Base-by-base conservation (phyloP, 2,113 vertebrate genomes). In the Poeciliopsis retropinna region DNA sequence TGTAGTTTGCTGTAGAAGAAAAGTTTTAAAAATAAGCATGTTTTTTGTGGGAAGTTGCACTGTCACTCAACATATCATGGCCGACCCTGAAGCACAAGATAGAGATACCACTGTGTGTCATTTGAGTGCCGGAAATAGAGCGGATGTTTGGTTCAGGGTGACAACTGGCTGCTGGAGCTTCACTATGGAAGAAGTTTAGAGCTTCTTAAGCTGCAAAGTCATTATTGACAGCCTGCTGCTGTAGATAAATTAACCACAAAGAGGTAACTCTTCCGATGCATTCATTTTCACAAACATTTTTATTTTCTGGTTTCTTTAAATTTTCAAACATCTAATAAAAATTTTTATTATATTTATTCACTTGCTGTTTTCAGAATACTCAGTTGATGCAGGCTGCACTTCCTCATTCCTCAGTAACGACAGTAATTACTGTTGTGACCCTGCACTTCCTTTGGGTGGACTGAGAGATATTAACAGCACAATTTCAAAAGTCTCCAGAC, bases 361-460 rank as follows among this genome's bases (percentile, higher is more conserved):
- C 14, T 17, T 5, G 44, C 14, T 47, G 17, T 47, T 47, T 51
- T 54, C 9, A 60, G 61, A 63, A 67, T 30, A 14, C 22, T 15
- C 32, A 32, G 4, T 25, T 32, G 63, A 28, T 27, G 37, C 0
- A 0, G 27, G 25, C 29, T 32, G 1, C 39, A 67, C 83, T 89
- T 84, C 68, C 79, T 79, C 79, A 72, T 83, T 76, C 75, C 57
- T 84, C 34, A 22, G 62, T 61, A 73, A 32, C 27, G 75, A 41
- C 71, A 78, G 78, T 91, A 78, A 86, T 89, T 87, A 66, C 77
- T 79, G 75, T 47, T 84, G 67, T 79, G 85, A 81, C 81, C 73
- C 28, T 30, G 54, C 37, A 88, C 87, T 92, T 93, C 88, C 87
- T 90, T 60, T 89, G 86, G 85, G 88, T 69, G 68, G 76, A 70